phyloP scores from a whole-genome alignment of 2,888 invertebrate species.

The Himalopsyche tibetana region DNA sequence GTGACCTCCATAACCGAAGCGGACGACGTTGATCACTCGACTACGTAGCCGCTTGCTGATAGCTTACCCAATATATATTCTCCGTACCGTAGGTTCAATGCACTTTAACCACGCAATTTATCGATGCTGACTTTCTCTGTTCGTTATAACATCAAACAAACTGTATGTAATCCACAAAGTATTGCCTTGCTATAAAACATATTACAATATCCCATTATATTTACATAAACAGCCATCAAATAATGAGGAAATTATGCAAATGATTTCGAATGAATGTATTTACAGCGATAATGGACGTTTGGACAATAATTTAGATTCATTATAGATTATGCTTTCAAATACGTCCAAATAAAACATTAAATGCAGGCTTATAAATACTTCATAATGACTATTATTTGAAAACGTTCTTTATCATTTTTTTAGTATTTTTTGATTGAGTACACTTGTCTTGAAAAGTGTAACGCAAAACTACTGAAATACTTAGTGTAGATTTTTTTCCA shows the following conservation, averaged over 20 bases:
- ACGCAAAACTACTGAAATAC: too few species aligned
- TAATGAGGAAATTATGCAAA: slow-evolving; percentile 33
- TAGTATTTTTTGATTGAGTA: too few species aligned
- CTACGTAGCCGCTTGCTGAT: too few species aligned
- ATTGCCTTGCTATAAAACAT: neutral
- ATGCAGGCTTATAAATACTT: neutral
- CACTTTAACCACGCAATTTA: neutral
- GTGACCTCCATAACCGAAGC: too few species aligned
- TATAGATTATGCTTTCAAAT: neutral
- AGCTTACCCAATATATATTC: too few species aligned
- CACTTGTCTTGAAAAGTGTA: too few species aligned
- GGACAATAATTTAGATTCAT: slow-evolving; percentile 14
- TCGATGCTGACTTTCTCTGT: neutral
- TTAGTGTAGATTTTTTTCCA: too few species aligned
- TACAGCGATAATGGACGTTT: slow-evolving; percentile 31
- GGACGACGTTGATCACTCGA: too few species aligned
- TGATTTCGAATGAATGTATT: neutral
- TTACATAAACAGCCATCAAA: slow-evolving; percentile 42
- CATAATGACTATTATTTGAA: too few species aligned
- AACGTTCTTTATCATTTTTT: too few species aligned
- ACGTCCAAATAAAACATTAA: neutral
- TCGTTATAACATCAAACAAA: neutral
- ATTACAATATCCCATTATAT: slow-evolving; percentile 16
- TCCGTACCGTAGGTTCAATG: neutral
- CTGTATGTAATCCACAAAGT: neutral